Base-by-base conservation (phyloP, 2,888 invertebrate genomes). In the Bhutanitis thaidina region DNA sequence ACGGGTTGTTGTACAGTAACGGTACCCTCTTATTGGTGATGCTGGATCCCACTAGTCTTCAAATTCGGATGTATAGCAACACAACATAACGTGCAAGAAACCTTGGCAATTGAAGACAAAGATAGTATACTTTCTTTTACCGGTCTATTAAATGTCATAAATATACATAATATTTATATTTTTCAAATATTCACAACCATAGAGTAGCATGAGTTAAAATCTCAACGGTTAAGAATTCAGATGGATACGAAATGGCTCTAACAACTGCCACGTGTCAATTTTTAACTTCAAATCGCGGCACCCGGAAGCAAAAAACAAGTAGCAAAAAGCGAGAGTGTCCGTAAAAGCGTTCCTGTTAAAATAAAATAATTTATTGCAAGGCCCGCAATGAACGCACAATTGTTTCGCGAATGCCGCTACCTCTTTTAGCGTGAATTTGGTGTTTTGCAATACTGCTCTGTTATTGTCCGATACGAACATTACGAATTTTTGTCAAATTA, bases 291-390 rank as follows among this genome's bases (percentile, higher is more conserved):
- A 54, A 65, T 62, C 61, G 54, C 62, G 54, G 64, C 67, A 67
- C 57, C 72, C 74, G 73, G 71, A 76, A 75, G 64, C 71, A 77
- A 80, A 80, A 81, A 80, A 77, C 67, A 55, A 57, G 75, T 67
- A 67, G 79, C 79, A 82, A 82, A 84, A 83, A 85, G 73, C 60
- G 69, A 79, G 71, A 82, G 82, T 80, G 71, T 64, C 65, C 65
- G 57, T 70, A 73, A 73, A 74, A 69, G 65, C 67, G 65, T 67
- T 71, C 74, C 34, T 70, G 64, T 61, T 52, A 67, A 72, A 77
- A 71, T 75, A 65, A 67, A 69, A 71, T 80, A 79, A 81, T 82
- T 84, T 85, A 84, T 82, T 73, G 67, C 69, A 27, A 25, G 53
- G 49, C 36, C 43, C 55, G 61, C 71, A 65, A 66, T 36, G 15